Evolutionary conservation across 2,888 invertebrate genomes (phyloP), one percentile per base, ranked within the genome.

Genomic region (Hirtodrosophila histrioides): DNA sequence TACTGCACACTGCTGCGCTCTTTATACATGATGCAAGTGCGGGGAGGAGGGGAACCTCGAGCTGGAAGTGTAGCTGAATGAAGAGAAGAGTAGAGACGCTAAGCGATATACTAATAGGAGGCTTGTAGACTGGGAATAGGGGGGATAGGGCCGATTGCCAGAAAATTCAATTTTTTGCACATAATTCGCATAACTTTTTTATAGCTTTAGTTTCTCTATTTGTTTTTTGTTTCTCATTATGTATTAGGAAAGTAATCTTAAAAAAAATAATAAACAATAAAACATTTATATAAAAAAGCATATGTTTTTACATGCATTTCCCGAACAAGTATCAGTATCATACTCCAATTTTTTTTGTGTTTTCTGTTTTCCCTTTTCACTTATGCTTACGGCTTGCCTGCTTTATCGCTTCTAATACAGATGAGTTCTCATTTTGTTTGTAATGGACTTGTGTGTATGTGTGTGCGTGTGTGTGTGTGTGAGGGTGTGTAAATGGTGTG

Each of bases 221-320:
- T 61, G 44, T 66, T 44, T 48, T 64, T 66, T 71, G 70, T 69
- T 75, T 70, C 53, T 68, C 56, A 58, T 46, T 69, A 46, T 63
- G 31, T 54, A 63, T 27, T 54, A 61, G 67, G 66, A 78, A 68
- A 66, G 43, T 50, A 75, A 54, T 64, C 40, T 58, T 63, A 67
- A 69, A 83, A 69, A 77, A 71, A 51, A 64, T 64, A 51, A 61
- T 72, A 85, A 84, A 78, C 69, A 75, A 68, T 69, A 61, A 75
- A 75, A 79, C 75, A 86, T 83, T 69, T 82, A 82, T 85, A 80
- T 80, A 74, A 87, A 79, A 81, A 75, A 75, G 81, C 76, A 77
- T 65, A 73, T 57, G 73, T 69, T 81, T 78, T 78, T 81, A 85
- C 86, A 87, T 77, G 83, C 74, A 73, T 62, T 79, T 69, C 80